Evolutionary conservation across 2,797 vertebrate genomes (phyloP).

Genomic region (Neoniphon sammara): DNA sequence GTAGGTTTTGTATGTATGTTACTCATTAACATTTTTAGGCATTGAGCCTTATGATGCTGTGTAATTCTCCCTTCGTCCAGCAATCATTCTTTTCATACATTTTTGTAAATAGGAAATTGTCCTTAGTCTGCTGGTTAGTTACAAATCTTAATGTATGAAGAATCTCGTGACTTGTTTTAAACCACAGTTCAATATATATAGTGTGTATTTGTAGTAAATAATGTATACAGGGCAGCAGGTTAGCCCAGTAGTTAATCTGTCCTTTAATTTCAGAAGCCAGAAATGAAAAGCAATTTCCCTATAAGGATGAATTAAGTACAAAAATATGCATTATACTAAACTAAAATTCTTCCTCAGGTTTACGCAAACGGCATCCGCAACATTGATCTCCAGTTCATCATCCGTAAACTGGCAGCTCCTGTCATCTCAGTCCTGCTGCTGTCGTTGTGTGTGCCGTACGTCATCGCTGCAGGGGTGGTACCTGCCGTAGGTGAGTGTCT

Average conservation of each 20-base stretch:
- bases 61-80: background rate
- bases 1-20: constrained; percentile 68
- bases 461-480: constrained; percentile 92
- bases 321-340: background rate
- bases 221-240: background rate
- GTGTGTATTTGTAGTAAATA: background rate
- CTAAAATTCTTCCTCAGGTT: constrained; percentile 81
- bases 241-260: background rate
- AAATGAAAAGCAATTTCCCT: too few relatives aligned
- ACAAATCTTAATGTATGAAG: background rate
- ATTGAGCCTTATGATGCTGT: background rate
- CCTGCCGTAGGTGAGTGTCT: constrained; percentile 86
- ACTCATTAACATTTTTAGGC: background rate
- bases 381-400: constrained; percentile 98
- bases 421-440: constrained; percentile 95
- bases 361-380: constrained; percentile 99
- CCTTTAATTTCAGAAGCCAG: background rate
- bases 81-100: background rate
- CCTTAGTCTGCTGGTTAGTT: background rate
- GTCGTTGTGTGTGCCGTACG: constrained; percentile 94
- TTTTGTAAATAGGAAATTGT: background rate
- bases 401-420: constrained; percentile 93
- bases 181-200: too few relatives aligned
- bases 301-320: too few relatives aligned
- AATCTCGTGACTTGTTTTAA: background rate